Percentiles rank a stretch among this genome's conserved stretches.
Evolutionary conservation across 2,113 vertebrate species (phyloP).

Genomic region (Leptodactylus fuscus): DNA sequence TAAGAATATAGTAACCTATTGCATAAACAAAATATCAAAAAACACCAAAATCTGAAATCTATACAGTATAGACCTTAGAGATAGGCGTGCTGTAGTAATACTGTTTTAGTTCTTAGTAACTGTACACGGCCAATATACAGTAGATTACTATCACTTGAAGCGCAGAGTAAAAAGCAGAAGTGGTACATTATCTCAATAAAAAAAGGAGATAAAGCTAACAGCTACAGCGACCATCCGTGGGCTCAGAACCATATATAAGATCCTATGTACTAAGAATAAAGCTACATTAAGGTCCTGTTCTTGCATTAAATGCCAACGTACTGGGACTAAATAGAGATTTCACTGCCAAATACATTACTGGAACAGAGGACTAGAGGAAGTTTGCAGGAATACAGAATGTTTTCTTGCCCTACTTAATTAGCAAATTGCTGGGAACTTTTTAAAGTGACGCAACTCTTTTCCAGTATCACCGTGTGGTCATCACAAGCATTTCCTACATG

Average conservation of each 20-base stretch:
- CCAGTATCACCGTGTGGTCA: conserved; percentile 6
- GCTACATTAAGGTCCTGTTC: not conserved
- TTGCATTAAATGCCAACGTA: not conserved
- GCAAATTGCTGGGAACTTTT: not conserved
- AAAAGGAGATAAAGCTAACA: not conserved
- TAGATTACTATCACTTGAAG: not conserved
- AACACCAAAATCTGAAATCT: too few species aligned
- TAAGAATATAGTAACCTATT: too few species aligned
- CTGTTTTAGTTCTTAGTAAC: not conserved
- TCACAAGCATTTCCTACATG: conserved; percentile 5
- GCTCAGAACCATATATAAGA: not conserved
- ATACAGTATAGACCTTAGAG: too few species aligned
- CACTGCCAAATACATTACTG: not conserved
- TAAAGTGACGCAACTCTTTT: not conserved
- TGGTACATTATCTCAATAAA: not conserved
- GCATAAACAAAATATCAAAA: too few species aligned
- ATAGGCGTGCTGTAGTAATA: too few species aligned
- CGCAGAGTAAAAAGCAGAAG: not conserved
- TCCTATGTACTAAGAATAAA: not conserved
- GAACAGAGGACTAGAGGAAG: conserved; percentile 14
- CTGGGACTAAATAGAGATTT: not conserved
- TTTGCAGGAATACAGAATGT: not conserved
- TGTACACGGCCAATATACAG: not conserved
- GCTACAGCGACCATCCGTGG: not conserved
- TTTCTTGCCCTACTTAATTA: not conserved